Percentiles rank a stretch among this genome's conserved stretches.
phyloP scores from a whole-genome alignment of 2,113 vertebrate species.

The Hemibagrus wyckioides region DNA sequence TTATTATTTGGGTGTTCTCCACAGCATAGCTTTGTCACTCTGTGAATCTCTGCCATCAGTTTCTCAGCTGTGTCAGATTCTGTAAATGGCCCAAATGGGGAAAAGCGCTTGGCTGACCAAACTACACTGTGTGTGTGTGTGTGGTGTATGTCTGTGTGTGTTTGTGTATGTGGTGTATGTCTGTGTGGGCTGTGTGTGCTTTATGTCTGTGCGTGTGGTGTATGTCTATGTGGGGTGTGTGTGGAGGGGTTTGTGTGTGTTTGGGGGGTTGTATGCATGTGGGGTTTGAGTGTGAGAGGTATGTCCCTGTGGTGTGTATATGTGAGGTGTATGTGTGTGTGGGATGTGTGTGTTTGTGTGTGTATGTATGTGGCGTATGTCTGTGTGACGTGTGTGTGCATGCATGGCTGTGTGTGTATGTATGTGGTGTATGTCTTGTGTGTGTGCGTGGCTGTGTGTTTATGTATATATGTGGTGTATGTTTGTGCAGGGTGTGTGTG shows the following conservation, averaged over 20 bases:
- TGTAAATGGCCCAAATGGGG: not conserved
- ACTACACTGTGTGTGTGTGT: not conserved
- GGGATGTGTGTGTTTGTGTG: not conserved
- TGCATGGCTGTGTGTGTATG: not conserved
- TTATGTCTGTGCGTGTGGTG: not conserved
- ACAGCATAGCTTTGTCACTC: not conserved
- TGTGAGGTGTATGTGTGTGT: too few relatives aligned
- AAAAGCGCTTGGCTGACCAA: not conserved
- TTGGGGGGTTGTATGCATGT: too few relatives aligned
- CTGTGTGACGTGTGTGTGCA: too few relatives aligned
- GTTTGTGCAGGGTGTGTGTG: too few relatives aligned
- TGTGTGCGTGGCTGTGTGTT: too few relatives aligned
- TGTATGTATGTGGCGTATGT: not conserved
- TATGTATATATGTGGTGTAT: too few relatives aligned
- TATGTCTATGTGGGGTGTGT: too few relatives aligned
- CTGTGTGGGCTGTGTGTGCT: not conserved
- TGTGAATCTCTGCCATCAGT: slow-evolving; percentile 23
- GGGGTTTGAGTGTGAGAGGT: too few relatives aligned
- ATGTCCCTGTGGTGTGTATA: too few relatives aligned
- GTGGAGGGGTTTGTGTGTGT: not conserved
- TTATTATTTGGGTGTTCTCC: not conserved
- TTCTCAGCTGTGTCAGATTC: slow-evolving; percentile 4
- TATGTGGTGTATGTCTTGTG: not conserved
- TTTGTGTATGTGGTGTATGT: not conserved
- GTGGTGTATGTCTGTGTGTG: not conserved